Percentiles rank a stretch among this genome's conserved stretches.
Evolutionary conservation across 2,797 vertebrate genomes (phyloP).

Genomic region (Cottoperca gobio): DNA sequence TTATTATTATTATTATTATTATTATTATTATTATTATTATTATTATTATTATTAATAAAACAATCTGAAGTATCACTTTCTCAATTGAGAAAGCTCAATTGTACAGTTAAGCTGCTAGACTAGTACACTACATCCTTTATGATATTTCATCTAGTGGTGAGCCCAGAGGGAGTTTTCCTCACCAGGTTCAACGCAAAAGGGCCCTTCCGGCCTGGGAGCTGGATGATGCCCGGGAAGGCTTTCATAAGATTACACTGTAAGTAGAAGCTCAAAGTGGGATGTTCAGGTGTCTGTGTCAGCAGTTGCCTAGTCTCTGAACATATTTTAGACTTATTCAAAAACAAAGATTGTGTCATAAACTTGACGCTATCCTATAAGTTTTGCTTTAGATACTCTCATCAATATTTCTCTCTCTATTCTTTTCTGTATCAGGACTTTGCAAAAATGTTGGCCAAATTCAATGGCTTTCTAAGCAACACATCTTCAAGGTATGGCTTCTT

Average conservation of each 20-base stretch:
- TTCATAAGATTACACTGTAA: slow-evolving; percentile 24
- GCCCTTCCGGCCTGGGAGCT: background rate
- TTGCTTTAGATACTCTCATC: background rate
- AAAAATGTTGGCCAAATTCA: background rate
- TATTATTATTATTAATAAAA: too few relatives aligned
- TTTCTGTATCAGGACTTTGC: background rate
- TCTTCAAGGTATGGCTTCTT: slow-evolving; percentile 30
- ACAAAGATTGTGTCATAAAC: background rate
- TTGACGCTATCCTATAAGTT: background rate
- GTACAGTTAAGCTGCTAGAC: background rate
- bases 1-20: too few relatives aligned
- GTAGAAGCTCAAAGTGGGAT: slow-evolving; percentile 5
- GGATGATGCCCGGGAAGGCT: background rate
- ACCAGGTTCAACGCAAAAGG: background rate
- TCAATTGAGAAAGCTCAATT: background rate
- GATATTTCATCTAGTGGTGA: background rate
- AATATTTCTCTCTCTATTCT: background rate
- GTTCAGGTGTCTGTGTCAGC: slow-evolving; percentile 8
- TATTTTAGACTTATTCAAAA: background rate
- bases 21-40: too few relatives aligned
- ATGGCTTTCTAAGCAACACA: background rate
- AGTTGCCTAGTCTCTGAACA: background rate
- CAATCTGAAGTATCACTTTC: too few relatives aligned
- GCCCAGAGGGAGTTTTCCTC: background rate
- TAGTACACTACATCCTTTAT: background rate